Evolutionary conservation across 2,888 invertebrate species (phyloP).

Genomic region (Drosophila mercatorum): DNA sequence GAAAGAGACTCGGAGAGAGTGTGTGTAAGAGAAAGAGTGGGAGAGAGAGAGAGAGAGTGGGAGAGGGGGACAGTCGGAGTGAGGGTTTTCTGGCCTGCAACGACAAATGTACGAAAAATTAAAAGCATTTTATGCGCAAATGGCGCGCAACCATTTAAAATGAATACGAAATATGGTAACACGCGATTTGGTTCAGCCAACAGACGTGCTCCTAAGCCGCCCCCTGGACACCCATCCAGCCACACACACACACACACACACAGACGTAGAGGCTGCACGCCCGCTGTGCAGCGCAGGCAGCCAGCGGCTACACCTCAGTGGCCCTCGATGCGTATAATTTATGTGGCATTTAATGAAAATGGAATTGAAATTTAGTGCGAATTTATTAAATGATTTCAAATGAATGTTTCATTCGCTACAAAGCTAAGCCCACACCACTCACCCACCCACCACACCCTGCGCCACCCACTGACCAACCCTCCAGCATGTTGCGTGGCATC

Average conservation of each 20-base stretch:
- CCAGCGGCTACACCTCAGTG: conserved; percentile 38
- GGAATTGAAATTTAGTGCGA: conserved; percentile 80
- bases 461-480: background rate
- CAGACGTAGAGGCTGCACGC: background rate
- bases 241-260: conserved; percentile 11
- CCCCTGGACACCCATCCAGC: background rate
- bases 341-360: conserved; percentile 81
- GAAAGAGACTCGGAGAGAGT: background rate
- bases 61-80: background rate
- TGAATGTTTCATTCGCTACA: conserved; percentile 57
- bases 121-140: conserved; percentile 78
- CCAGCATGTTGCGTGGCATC: background rate
- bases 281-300: conserved; percentile 3
- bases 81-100: conserved; percentile 7
- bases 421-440: background rate
- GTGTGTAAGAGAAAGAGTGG: background rate
- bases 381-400: conserved; percentile 81
- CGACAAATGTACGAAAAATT: conserved; percentile 74
- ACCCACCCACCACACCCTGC: background rate
- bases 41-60: no score
- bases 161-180: conserved; percentile 78
- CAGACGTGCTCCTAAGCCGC: conserved; percentile 19
- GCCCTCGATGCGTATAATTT: conserved; percentile 72
- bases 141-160: conserved; percentile 71
- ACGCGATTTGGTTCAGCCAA: conserved; percentile 67